Base-by-base conservation (phyloP, 1,140 invertebrate species). In the Heliconius eleuchia region DNA sequence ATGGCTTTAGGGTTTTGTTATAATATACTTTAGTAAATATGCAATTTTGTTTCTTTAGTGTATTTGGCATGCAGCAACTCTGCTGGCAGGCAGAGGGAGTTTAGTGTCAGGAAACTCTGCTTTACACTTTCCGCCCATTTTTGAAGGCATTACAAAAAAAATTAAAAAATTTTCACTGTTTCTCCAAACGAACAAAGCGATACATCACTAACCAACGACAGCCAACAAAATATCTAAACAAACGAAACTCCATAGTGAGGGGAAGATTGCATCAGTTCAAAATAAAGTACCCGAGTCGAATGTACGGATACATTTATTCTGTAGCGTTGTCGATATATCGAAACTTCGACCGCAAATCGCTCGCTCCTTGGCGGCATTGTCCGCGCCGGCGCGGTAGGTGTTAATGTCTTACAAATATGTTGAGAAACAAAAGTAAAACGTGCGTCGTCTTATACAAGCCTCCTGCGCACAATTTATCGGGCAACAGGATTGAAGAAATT, bases 381-480 rank as follows among this genome's bases (percentile, higher is more conserved):
- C 71, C 71, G 76, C 78, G 71, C 86, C 82, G 85, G 82, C 84
- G 82, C 84, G 86, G 81, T 80, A 90, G 87, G 91, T 92, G 92
- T 92, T 92, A 87, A 86, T 86, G 90, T 91, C 90, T 60, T 85
- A 83, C 92, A 91, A 91, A 92, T 92, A 92, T 92, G 91, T 92
- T 82, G 84, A 87, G 86, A 89, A 92, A 94, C 86, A 92, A 92
- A 92, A 88, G 82, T 85, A 81, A 71, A 84, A 74, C 72, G 55
- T 37, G 73, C 79, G 23, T 30, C 60, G 60, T 30, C 72, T 70
- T 27, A 60, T 84, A 91, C 90, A 91, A 81, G 89, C 78, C 84
- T 81, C 77, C 77, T 0, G 79, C 42, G 74, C 84, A 86, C 82
- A 85, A 92, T 92, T 92, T 92, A 92, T 92, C 88, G 80, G 81